Conservation (phyloP, 2,797 vertebrate genomes). For the Rachycentron canadum region DNA sequence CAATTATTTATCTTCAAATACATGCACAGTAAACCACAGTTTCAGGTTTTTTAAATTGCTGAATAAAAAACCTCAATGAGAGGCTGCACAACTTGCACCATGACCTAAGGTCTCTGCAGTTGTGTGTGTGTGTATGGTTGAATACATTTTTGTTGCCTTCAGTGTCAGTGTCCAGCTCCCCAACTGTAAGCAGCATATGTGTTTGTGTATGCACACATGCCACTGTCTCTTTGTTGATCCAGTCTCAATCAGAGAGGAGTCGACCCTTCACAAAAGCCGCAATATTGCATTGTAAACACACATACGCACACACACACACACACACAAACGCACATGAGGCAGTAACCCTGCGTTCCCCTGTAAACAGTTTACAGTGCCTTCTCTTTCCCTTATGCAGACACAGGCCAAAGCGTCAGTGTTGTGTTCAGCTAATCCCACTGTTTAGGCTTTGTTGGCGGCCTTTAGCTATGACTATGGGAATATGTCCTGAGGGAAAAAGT, state of each 20-base stretch:
- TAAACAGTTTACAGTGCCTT: conserved; percentile 80
- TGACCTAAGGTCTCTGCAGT: not conserved
- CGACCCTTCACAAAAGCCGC: conserved; percentile 70
- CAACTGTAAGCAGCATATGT: conserved; percentile 44
- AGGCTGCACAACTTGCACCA: not conserved
- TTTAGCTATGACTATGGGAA: conserved; percentile 44
- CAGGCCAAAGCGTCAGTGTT: conserved; percentile 77
- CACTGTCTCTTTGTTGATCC: conserved; percentile 72
- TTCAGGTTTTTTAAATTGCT: not conserved
- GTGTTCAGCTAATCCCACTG: conserved; percentile 79
- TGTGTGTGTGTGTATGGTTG: conserved; percentile 12
- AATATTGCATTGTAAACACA: conserved; percentile 66
- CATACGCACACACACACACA: conserved; percentile 35
- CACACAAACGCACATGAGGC: conserved; percentile 31
- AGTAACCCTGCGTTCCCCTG: conserved; percentile 68
- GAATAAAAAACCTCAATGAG: conserved; percentile 3
- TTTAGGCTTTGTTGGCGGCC: conserved; percentile 76
- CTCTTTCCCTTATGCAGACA: conserved; percentile 66
- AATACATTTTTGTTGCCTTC: conserved; percentile 7
- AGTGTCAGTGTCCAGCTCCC: conserved; percentile 25
- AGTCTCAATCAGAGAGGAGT: conserved; percentile 72
- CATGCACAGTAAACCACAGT: not conserved
- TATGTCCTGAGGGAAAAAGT: conserved; percentile 35
- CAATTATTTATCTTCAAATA: conserved; percentile 2
- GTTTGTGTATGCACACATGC: conserved; percentile 64